Base-by-base conservation (phyloP, 2,888 invertebrate genomes). In the Meta bourneti region DNA sequence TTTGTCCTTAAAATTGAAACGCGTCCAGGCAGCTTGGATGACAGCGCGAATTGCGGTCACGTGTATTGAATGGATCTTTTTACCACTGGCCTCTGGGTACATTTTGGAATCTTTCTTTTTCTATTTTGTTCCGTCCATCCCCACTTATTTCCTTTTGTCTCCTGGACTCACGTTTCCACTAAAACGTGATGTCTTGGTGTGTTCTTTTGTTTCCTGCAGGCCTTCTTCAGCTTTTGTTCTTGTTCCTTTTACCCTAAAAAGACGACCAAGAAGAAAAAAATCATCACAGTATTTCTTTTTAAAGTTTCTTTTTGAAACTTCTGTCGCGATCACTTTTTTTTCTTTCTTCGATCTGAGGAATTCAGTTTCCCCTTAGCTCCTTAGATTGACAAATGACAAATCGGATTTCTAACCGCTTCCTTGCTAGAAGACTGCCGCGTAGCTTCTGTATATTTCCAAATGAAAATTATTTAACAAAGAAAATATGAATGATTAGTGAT, bases 11-110 rank as follows among this genome's bases (percentile, higher is more conserved):
- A 84, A 87, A 52, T 79, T 74, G 75, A 88, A 88, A 70, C 88
- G 75, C 48, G 81, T 75, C 75, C 74, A 69, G 80, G 74, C 85
- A 90, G 85, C 80, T 80, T 74, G 16, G 85, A 85, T 90, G 85
- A 90, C 90, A 81, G 74, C 79, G 80, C 80, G 85, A 90, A 90
- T 85, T 90, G 85, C 69, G 90, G 85, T 90, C 90, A 90, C 90
- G 90, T 85, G 90, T 20, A 6, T 11, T 49, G 20, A 75, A 74
- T 81, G 81, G 81, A 88, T 88, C 75, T 61, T 88, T 88, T 88
- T 75, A 81, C 81, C 72, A 48, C 49, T 88, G 49, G 88, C 88
- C 81, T 81, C 81, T 51, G 74, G 88, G 75, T 81, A 74, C 75
- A 74, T 74, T 79, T 87, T 69, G 77, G 78, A 51, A 49, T 48